These are phyloP conservation scores for Paratrypauchen microcephalus DNA, from an alignment of 2,797 vertebrate species.

Conservation along the genomic window DNA sequence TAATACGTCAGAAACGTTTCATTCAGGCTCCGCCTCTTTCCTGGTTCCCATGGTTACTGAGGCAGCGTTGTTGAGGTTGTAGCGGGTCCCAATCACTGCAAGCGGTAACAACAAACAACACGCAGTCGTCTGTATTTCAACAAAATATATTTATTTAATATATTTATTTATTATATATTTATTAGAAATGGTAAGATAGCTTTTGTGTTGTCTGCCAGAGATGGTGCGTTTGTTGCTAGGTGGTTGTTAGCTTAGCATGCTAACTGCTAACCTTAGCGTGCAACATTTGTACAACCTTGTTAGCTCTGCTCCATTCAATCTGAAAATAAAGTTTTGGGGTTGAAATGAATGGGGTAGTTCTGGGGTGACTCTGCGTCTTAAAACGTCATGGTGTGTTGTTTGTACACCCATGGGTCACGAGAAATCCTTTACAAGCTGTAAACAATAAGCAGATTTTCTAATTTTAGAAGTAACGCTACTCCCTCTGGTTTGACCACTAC, in stretches of 20 bases:
- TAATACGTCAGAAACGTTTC: conserved; percentile 24
- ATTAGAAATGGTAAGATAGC: not conserved
- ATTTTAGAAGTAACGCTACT: conserved; percentile 32
- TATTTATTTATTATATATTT: too few relatives aligned
- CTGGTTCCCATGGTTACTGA: conserved; percentile 68
- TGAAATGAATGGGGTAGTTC: not conserved
- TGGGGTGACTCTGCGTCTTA: not conserved
- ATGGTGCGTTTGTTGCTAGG: not conserved
- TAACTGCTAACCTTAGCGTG: conserved; percentile 1
- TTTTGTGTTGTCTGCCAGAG: not conserved
- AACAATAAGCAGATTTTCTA: conserved; percentile 11
- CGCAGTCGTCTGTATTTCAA: not conserved
- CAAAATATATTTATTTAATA: not conserved
- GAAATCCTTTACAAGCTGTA: conserved; percentile 2
- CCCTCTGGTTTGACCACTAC: conserved; percentile 9
- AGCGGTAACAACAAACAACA: not conserved
- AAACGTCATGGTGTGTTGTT: not conserved
- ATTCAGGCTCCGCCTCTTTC: not conserved
- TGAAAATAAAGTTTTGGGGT: not conserved
- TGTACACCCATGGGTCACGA: not conserved
- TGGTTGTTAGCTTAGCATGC: conserved; percentile 16
- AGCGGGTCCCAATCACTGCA: conserved; percentile 42
- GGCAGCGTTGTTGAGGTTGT: conserved; percentile 39
- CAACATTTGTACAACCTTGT: not conserved
- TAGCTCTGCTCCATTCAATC: not conserved